Conservation (phyloP, 37 sponge, comb jelly and placozoan species). For the Geodia barretti region DNA sequence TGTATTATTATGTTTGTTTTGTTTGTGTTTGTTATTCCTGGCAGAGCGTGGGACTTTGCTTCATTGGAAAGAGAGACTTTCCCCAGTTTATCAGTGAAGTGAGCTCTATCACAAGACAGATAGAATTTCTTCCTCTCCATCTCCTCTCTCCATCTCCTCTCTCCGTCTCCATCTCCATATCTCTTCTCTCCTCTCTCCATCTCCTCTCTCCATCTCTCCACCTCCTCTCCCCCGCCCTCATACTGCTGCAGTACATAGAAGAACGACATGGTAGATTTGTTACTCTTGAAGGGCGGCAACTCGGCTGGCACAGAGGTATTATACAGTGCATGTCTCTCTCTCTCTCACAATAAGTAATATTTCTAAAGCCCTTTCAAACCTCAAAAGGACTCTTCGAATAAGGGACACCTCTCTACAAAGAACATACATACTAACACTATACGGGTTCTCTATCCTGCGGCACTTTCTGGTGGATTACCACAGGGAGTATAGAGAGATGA, state of each 20-base stretch:
- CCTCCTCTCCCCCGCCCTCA: neutral
- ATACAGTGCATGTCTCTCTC: too few relatives aligned
- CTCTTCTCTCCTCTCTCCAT: neutral
- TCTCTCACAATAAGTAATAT: too few relatives aligned
- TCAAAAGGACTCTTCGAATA: neutral
- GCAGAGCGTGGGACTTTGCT: conserved; percentile 88
- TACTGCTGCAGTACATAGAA: conserved; percentile 54
- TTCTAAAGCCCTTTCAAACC: too few relatives aligned
- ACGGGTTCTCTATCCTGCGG: too few relatives aligned
- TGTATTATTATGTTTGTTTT: neutral
- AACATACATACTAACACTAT: too few relatives aligned
- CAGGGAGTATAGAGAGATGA: too few relatives aligned
- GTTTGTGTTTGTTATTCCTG: neutral
- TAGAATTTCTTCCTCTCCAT: neutral
- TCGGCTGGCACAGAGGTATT: conserved; percentile 71
- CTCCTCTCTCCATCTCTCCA: too few relatives aligned
- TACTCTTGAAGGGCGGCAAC: conserved; percentile 35
- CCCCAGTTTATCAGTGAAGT: conserved; percentile 56
- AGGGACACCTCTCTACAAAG: too few relatives aligned
- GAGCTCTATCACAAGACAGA: neutral
- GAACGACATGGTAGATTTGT: conserved; percentile 46
- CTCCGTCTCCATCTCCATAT: neutral
- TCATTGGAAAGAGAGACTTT: conserved; percentile 79
- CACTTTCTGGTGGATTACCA: too few relatives aligned
- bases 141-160: neutral